phyloP scores from a whole-genome alignment of 1,140 invertebrate genomes.

The Bombus sylvicola region DNA sequence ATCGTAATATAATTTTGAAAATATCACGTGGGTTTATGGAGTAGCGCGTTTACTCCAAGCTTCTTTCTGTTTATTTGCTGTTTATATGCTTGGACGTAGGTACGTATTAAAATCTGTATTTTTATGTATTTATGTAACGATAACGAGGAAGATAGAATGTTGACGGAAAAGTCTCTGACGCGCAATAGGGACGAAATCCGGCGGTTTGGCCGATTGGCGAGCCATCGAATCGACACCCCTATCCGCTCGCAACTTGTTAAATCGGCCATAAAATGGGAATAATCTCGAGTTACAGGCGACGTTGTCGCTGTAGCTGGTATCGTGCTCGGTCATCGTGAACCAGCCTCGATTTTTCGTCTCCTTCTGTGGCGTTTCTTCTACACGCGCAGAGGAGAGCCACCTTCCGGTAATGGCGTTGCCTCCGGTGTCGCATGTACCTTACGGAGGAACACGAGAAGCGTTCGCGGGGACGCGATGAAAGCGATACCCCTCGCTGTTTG shows the following conservation, averaged over 20 bases:
- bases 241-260: slow-evolving; percentile 71
- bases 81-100: no score
- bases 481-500: slow-evolving; percentile 25
- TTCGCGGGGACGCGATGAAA: slow-evolving; percentile 41
- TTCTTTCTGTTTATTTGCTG: no score
- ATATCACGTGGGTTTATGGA: no score
- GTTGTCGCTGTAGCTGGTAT: slow-evolving; percentile 27
- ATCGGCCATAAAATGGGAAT: slow-evolving; percentile 76
- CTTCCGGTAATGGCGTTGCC: slow-evolving; percentile 57
- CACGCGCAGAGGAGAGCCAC: slow-evolving; percentile 11
- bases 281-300: slow-evolving; percentile 75
- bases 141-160: no score
- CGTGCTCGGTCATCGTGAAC: slow-evolving; percentile 55
- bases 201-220: slow-evolving; percentile 29
- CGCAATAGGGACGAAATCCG: background rate
- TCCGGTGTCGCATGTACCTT: slow-evolving; percentile 46
- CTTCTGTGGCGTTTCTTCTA: slow-evolving; percentile 45
- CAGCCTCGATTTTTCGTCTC: background rate
- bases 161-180: no score
- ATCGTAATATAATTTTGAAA: no score
- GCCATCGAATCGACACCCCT: slow-evolving; percentile 19
- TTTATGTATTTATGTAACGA: no score
- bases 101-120: no score
- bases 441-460: slow-evolving; percentile 51
- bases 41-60: no score